A percentile compares a stretch with the other conserved stretches of the same genome.
These are phyloP conservation scores for Dasyurus viverrinus DNA, from an alignment of 2,113 vertebrate genomes.

Conservation along the genomic window DNA sequence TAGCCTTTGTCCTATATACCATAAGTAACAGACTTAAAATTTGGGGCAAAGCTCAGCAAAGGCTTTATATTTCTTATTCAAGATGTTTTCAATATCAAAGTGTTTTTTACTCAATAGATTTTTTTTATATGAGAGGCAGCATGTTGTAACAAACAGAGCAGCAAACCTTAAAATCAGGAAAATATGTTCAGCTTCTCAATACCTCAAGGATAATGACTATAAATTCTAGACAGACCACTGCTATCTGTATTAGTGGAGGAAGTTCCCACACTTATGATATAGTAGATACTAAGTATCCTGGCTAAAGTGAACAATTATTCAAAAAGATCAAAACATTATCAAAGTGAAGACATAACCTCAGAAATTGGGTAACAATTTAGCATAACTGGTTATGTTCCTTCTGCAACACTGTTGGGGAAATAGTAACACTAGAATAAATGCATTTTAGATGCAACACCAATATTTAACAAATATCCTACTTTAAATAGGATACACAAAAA, in stretches of 20 bases:
- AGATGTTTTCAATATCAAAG: slow-evolving; percentile 9
- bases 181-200: neutral
- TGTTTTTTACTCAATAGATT: neutral
- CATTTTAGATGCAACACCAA: neutral
- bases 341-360: neutral
- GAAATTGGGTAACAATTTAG: slow-evolving; percentile 31
- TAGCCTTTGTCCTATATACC: neutral
- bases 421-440: neutral
- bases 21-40: slow-evolving; percentile 28
- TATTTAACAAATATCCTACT: neutral
- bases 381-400: neutral
- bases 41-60: slow-evolving; percentile 3
- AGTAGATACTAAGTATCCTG: neutral
- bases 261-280: neutral
- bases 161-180: neutral
- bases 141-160: neutral
- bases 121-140: neutral
- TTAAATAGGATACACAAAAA: neutral
- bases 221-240: neutral
- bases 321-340: slow-evolving; percentile 30
- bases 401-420: neutral
- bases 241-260: neutral
- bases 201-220: neutral
- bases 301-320: neutral
- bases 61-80: slow-evolving; percentile 6